Conservation (phyloP, 2,113 vertebrate genomes). For the Morone saxatilis region DNA sequence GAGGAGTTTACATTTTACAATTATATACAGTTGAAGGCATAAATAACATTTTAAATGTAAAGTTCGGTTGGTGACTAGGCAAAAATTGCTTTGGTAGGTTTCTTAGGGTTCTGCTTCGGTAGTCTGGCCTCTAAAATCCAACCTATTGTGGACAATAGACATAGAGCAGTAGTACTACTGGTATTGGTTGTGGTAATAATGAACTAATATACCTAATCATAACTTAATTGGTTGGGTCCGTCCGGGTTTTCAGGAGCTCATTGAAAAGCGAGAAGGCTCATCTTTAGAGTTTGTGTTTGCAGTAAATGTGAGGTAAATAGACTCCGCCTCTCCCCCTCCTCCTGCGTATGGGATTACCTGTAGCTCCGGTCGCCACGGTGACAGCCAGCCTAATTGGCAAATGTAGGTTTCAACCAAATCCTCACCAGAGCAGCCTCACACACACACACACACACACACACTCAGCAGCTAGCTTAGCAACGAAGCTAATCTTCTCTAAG, state of each 20-base stretch:
- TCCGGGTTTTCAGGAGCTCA: background rate
- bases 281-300: slow-evolving; percentile 33
- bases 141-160: background rate
- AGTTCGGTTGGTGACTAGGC: background rate
- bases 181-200: background rate
- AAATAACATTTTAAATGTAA: background rate
- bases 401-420: slow-evolving; percentile 78
- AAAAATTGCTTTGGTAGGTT: background rate
- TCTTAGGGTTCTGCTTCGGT: background rate
- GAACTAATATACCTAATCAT: background rate
- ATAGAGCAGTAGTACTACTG: background rate
- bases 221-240: background rate
- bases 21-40: background rate
- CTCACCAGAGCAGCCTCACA: slow-evolving; percentile 48
- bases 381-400: slow-evolving; percentile 77
- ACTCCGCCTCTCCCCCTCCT: slow-evolving; percentile 40
- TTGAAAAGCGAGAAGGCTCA: slow-evolving; percentile 26
- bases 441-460: slow-evolving; percentile 38
- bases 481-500: slow-evolving; percentile 83
- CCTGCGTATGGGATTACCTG: slow-evolving; percentile 68
- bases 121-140: background rate
- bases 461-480: slow-evolving; percentile 72
- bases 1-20: background rate
- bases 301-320: slow-evolving; percentile 51
- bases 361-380: slow-evolving; percentile 55